Conservation (phyloP, 2,113 vertebrate genomes). For the Chionodraco myersi region DNA sequence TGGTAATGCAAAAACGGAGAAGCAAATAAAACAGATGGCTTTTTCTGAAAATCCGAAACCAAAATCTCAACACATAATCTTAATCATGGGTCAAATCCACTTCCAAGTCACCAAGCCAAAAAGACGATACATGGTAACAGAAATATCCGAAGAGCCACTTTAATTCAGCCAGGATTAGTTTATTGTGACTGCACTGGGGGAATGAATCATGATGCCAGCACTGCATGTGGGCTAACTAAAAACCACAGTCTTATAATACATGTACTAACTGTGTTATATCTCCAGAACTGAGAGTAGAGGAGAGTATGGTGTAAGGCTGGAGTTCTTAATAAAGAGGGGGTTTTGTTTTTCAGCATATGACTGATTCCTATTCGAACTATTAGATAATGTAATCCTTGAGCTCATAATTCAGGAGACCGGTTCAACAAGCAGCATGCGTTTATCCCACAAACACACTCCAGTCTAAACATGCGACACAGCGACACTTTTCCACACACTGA, state of each 20-base stretch:
- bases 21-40: slow-evolving; percentile 48
- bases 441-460: slow-evolving; percentile 17
- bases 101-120: slow-evolving; percentile 43
- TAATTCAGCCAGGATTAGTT: slow-evolving; percentile 61
- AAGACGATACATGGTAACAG: slow-evolving; percentile 60
- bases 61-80: slow-evolving; percentile 60
- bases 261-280: not conserved
- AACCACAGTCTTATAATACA: not conserved
- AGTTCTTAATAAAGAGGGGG: not conserved
- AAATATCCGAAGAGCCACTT: slow-evolving; percentile 59
- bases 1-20: not conserved
- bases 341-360: not conserved
- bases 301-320: not conserved
- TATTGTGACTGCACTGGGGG: not conserved
- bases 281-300: not conserved
- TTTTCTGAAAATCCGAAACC: slow-evolving; percentile 33
- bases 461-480: slow-evolving; percentile 22
- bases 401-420: slow-evolving; percentile 59
- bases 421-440: slow-evolving; percentile 54
- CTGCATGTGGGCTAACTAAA: slow-evolving; percentile 14
- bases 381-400: slow-evolving; percentile 11
- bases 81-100: slow-evolving; percentile 61
- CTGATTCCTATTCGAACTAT: too few species aligned
- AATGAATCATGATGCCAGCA: slow-evolving; percentile 1
- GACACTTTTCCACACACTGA: not conserved